phyloP scores from a whole-genome alignment of 2,888 invertebrate species.

The Drosophila bunnanda region DNA sequence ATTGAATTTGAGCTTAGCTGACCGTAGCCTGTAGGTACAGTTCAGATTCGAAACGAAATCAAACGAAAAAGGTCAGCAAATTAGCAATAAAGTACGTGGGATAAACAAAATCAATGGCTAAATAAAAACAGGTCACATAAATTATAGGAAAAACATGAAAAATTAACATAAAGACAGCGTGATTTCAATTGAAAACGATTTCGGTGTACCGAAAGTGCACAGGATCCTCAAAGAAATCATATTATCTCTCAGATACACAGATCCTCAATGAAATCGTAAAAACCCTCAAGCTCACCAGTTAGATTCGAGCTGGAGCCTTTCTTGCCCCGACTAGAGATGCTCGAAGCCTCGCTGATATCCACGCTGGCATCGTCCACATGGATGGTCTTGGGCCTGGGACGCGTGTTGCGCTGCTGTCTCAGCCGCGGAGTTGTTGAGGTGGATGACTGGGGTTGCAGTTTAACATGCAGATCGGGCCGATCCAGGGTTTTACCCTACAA shows the following conservation, averaged over 20 bases:
- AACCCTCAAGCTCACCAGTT: conserved; percentile 87
- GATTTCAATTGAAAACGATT: conserved; percentile 21
- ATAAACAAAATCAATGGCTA: conserved; percentile 34
- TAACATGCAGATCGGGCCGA: conserved; percentile 87
- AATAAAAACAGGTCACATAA: conserved; percentile 32
- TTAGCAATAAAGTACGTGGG: conserved; percentile 47
- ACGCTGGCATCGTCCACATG: conserved; percentile 93
- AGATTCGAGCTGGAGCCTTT: conserved; percentile 93
- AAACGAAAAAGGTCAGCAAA: conserved; percentile 56
- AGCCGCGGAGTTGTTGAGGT: conserved; percentile 86
- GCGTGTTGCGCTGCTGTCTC: conserved; percentile 87
- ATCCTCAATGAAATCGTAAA: background rate
- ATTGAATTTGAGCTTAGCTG: conserved; percentile 87
- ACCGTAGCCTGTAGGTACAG: conserved; percentile 78
- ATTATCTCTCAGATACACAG: background rate
- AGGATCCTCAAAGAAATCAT: background rate
- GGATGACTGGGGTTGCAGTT: conserved; percentile 85
- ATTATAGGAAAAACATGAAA: conserved; percentile 15
- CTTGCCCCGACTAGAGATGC: conserved; percentile 89
- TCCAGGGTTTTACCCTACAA: conserved; percentile 92
- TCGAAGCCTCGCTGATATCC: conserved; percentile 91
- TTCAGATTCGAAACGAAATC: conserved; percentile 56
- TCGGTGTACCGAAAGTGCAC: conserved; percentile 35
- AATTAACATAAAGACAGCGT: background rate
- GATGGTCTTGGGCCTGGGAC: conserved; percentile 95